Percentiles rank a stretch among this genome's conserved stretches.
Evolutionary conservation across 2,888 invertebrate genomes (phyloP).

Genomic region (Drosophila barbarae): DNA sequence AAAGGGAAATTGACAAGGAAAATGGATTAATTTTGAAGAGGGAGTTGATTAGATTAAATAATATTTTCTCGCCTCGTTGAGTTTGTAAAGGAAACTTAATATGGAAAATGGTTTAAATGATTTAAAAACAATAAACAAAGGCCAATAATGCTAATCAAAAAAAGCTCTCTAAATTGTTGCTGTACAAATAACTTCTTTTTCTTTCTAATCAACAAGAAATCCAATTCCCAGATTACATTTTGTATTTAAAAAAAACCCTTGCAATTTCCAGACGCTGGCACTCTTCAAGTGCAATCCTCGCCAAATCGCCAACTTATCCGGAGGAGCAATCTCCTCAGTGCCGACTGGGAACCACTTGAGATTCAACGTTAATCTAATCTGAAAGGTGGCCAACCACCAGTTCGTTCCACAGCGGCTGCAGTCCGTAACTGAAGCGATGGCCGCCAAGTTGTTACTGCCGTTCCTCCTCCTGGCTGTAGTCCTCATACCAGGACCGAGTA

Average conservation of each 20-base stretch:
- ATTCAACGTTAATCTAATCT: conserved; percentile 50
- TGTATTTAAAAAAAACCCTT: neutral
- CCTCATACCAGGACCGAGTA: conserved; percentile 4
- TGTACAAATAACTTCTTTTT: neutral
- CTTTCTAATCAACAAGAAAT: neutral
- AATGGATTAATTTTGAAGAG: too few relatives aligned
- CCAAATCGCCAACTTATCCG: conserved; percentile 11
- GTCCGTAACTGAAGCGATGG: conserved; percentile 15
- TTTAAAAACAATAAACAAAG: too few relatives aligned
- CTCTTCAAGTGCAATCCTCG: conserved; percentile 3
- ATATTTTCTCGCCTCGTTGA: too few relatives aligned
- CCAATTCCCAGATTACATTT: neutral
- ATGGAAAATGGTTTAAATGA: too few relatives aligned
- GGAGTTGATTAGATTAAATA: too few relatives aligned
- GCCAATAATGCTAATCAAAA: neutral
- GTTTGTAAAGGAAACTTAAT: too few relatives aligned
- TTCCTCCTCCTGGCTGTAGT: conserved; percentile 5
- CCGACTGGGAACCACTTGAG: conserved; percentile 42
- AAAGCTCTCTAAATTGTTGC: neutral
- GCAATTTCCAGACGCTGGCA: neutral
- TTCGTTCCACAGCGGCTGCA: conserved; percentile 30
- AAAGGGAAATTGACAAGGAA: neutral
- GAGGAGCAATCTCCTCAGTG: conserved; percentile 5
- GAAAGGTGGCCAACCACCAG: conserved; percentile 1
- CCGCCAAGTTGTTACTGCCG: neutral